Conservation (phyloP, 2,113 vertebrate genomes). For the Phalacrocorax brasilianus region DNA sequence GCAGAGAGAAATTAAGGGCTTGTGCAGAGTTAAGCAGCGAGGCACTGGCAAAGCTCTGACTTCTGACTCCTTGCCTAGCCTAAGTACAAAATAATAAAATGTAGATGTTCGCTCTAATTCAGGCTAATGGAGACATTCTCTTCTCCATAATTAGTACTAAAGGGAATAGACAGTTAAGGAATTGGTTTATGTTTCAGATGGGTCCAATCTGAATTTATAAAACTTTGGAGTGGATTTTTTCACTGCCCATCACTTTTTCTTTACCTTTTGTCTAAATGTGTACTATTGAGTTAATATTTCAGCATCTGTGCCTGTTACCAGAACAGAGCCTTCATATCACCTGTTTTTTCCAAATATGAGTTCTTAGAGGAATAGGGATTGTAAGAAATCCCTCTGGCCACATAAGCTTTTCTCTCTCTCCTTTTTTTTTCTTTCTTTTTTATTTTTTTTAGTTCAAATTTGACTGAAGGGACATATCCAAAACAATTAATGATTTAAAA, state of each 20-base stretch:
- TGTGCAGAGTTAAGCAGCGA: neutral
- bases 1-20: neutral
- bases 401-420: neutral
- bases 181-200: neutral
- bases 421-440: neutral
- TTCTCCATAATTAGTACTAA: neutral
- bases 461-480: neutral
- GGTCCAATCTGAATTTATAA: neutral
- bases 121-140: neutral
- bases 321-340: neutral
- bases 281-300: neutral
- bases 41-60: neutral
- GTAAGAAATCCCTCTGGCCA: neutral
- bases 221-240: neutral
- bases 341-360: neutral
- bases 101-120: neutral
- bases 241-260: neutral
- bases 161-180: neutral
- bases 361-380: neutral
- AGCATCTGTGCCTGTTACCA: rapidly evolving
- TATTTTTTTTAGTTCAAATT: neutral
- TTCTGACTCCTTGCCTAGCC: neutral
- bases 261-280: neutral
- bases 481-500: neutral
- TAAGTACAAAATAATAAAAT: neutral